Conservation (phyloP, 2,888 invertebrate species). For the Phaonia tiefii region DNA sequence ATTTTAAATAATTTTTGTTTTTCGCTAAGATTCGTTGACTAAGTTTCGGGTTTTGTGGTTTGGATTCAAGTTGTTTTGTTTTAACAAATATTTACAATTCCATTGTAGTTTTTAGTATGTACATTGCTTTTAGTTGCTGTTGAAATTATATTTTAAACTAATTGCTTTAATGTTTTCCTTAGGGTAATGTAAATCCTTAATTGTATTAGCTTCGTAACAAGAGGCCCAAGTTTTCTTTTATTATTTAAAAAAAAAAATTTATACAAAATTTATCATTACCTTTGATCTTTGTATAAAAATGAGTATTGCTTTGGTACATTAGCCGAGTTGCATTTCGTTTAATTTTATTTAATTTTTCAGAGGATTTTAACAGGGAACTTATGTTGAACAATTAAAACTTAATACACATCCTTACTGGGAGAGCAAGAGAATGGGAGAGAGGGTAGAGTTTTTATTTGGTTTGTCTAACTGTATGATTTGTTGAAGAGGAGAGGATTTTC, state of each 20-base stretch:
- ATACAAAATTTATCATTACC: conserved; percentile 19
- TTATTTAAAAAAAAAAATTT: too few relatives aligned
- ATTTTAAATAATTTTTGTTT: conserved; percentile 19
- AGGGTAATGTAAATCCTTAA: conserved; percentile 43
- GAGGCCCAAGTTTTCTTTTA: conserved; percentile 26
- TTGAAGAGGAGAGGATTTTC: not conserved
- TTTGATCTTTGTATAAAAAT: conserved; percentile 65
- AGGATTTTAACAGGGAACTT: not conserved
- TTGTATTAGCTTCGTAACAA: conserved; percentile 15
- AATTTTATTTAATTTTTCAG: conserved; percentile 28
- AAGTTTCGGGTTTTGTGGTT: conserved; percentile 34
- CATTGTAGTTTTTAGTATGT: conserved; percentile 45
- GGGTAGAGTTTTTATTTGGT: conserved; percentile 52
- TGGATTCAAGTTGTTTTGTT: conserved; percentile 6
- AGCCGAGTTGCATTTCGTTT: conserved; percentile 76
- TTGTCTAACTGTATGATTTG: conserved; percentile 59
- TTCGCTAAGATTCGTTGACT: conserved; percentile 38
- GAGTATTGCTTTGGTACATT: conserved; percentile 81
- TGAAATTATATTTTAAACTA: conserved; percentile 36
- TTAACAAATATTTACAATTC: conserved; percentile 55
- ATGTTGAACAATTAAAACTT: not conserved
- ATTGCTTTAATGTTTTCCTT: conserved; percentile 54
- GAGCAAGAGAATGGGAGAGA: not conserved
- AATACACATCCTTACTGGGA: too few relatives aligned
- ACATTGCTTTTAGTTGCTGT: conserved; percentile 21